These are phyloP conservation scores for Rhizoglyphus robini DNA, from an alignment of 1,140 invertebrate genomes.

Conservation along the genomic window DNA sequence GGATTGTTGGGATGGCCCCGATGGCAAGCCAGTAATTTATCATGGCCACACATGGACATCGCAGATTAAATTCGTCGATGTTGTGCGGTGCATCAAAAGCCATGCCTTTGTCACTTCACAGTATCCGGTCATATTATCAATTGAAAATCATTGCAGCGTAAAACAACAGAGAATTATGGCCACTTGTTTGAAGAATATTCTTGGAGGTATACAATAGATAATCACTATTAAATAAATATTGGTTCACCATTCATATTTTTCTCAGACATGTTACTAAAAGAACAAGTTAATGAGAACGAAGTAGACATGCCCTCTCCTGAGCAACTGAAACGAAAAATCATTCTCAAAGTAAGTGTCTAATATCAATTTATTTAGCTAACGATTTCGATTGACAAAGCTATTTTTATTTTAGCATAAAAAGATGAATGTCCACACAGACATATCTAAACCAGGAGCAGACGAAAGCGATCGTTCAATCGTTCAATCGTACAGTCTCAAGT, in stretches of 20 bases:
- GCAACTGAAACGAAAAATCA: conserved; percentile 55
- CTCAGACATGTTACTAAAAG: conserved; percentile 56
- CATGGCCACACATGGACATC: conserved; percentile 95
- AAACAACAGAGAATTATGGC: conserved; percentile 95
- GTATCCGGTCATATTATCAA: conserved; percentile 92
- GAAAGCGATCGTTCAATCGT: no score
- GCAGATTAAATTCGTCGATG: conserved; percentile 89
- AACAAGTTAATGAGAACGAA: conserved; percentile 68
- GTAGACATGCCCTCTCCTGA: conserved; percentile 71
- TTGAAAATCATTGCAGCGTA: conserved; percentile 93
- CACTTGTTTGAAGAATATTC: conserved; percentile 67
- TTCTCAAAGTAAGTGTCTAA: conserved; percentile 48
- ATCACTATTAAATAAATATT: conserved; percentile 46
- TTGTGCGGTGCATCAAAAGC: conserved; percentile 84
- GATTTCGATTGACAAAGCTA: not conserved
- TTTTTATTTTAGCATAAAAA: not conserved
- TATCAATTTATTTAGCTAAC: no score
- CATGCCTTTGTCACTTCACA: conserved; percentile 87
- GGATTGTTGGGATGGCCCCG: conserved; percentile 95
- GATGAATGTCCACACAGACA: no score
- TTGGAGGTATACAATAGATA: conserved; percentile 55
- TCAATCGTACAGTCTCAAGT: not conserved
- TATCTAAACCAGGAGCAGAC: no score
- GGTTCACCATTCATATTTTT: not conserved
- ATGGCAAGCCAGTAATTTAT: conserved; percentile 82